These are phyloP conservation scores for Ooceraea biroi DNA, from an alignment of 1,140 invertebrate genomes.

Conservation along the genomic window DNA sequence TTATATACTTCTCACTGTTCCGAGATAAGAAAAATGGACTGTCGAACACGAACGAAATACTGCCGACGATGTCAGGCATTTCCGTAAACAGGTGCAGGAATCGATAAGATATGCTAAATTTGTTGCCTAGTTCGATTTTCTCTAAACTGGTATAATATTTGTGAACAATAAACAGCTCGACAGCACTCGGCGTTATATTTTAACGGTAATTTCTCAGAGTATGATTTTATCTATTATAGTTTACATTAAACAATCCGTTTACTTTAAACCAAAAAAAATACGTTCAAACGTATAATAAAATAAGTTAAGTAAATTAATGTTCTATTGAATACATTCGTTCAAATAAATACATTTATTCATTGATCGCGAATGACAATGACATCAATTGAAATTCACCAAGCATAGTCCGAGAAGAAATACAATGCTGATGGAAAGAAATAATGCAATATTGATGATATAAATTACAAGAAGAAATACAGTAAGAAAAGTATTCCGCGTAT, in stretches of 20 bases:
- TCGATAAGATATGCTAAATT: constrained; percentile 46
- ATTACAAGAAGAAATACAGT: constrained; percentile 1
- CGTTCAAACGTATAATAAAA: no score
- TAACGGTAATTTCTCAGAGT: background rate
- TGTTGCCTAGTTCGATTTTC: background rate
- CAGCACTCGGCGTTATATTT: background rate
- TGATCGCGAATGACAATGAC: background rate
- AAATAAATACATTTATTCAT: no score
- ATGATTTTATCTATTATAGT: background rate
- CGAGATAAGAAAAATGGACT: constrained; percentile 36
- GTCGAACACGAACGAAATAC: background rate
- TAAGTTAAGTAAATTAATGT: background rate
- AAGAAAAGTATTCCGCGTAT: constrained; percentile 61
- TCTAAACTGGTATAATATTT: background rate
- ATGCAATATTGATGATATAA: constrained; percentile 32
- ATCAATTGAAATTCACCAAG: background rate
- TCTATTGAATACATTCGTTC: background rate
- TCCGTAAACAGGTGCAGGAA: constrained; percentile 32
- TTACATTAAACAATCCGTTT: background rate
- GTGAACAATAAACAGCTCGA: background rate
- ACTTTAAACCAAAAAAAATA: background rate
- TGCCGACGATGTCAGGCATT: constrained; percentile 34
- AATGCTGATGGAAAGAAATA: background rate
- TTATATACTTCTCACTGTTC: background rate
- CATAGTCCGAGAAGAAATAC: background rate